Percentiles rank a stretch among this genome's conserved stretches.
Evolutionary conservation across 53 echinoderm and acorn worm genomes (phyloP).

Genomic region (Holothuria leucospilota): DNA sequence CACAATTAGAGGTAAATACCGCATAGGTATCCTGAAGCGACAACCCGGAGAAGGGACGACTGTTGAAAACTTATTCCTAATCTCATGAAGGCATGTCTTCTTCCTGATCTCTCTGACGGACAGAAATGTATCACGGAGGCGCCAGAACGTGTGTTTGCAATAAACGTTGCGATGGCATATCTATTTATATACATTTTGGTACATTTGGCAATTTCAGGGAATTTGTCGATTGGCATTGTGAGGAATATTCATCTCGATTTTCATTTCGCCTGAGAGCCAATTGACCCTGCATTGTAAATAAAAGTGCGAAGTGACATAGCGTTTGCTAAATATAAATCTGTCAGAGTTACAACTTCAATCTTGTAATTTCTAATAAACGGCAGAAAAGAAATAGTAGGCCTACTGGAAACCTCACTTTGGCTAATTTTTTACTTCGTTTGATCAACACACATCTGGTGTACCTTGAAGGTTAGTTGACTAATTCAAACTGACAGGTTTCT

Average conservation of each 20-base stretch:
- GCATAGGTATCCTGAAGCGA: no score
- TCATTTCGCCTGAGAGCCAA: conserved; percentile 13
- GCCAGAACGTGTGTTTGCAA: no score
- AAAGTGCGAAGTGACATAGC: neutral
- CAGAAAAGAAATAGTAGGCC: conserved; percentile 8
- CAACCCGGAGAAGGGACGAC: no score
- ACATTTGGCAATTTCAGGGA: no score
- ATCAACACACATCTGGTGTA: conserved; percentile 41
- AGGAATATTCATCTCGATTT: neutral
- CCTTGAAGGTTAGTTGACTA: conserved; percentile 13
- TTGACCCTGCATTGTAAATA: conserved; percentile 26
- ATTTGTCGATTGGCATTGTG: neutral
- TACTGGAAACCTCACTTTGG: conserved; percentile 10
- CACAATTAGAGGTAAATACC: no score
- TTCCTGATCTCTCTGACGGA: no score
- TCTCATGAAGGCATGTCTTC: no score
- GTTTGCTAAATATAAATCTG: conserved; percentile 16
- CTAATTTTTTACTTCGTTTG: conserved; percentile 12
- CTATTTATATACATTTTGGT: no score
- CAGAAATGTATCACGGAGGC: no score
- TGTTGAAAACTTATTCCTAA: no score
- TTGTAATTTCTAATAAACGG: conserved; percentile 20
- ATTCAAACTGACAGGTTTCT: conserved; percentile 32
- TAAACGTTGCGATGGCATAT: no score
- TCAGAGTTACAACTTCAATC: conserved; percentile 14